Conservation (phyloP, 1,140 invertebrate genomes). For the Drosophila nebulosa region DNA sequence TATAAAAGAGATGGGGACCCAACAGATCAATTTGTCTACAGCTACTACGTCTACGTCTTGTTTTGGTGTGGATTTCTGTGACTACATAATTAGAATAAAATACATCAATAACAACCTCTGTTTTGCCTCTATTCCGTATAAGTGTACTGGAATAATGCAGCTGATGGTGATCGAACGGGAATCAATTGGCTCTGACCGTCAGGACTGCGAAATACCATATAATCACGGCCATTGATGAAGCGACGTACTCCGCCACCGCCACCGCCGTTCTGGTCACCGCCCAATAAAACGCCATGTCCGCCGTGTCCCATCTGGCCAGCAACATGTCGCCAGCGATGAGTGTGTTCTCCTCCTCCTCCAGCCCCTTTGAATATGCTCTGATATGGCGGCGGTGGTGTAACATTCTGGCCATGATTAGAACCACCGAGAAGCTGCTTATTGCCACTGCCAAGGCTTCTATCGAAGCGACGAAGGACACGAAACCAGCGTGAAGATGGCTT, state of each 20-base stretch:
- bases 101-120: neutral
- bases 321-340: slow-evolving; percentile 81
- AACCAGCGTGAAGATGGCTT: slow-evolving; percentile 57
- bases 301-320: neutral
- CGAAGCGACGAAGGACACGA: slow-evolving; percentile 28
- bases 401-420: slow-evolving; percentile 37
- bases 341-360: slow-evolving; percentile 7
- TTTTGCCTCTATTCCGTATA: slow-evolving; percentile 67
- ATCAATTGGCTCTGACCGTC: slow-evolving; percentile 85
- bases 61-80: slow-evolving; percentile 6
- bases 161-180: slow-evolving; percentile 87
- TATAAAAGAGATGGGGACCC: neutral
- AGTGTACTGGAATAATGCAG: slow-evolving; percentile 86
- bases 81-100: neutral
- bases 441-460: slow-evolving; percentile 6
- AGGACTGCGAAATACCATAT: slow-evolving; percentile 84
- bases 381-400: slow-evolving; percentile 82
- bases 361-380: slow-evolving; percentile 73
- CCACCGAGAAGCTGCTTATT: slow-evolving; percentile 44
- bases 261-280: slow-evolving; percentile 10
- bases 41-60: neutral
- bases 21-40: neutral
- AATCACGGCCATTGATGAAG: slow-evolving; percentile 88
- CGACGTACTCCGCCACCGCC: slow-evolving; percentile 70
- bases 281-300: slow-evolving; percentile 42